Evolutionary conservation across 2,797 vertebrate genomes (phyloP), one percentile per base, ranked within the genome.

Genomic region (Vireo griseus): DNA sequence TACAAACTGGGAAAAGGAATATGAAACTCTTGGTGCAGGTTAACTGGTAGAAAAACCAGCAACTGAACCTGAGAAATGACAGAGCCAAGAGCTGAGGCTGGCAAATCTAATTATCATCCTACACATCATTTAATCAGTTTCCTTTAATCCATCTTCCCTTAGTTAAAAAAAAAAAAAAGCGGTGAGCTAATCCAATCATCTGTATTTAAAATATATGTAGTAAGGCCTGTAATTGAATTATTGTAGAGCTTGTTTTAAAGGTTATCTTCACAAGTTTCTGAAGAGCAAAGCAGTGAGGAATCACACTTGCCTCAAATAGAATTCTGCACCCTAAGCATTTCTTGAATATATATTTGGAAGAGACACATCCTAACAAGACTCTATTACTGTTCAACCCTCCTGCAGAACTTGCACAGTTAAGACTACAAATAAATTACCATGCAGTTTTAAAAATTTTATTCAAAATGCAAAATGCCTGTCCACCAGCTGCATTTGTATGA

Each of bases 171-270:
- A 35, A 35, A 35, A 59, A 63, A 51, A 73, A 5, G 16, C 35
- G 69, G 67, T 15, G 9, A 87, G 20, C 19, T 87, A 89, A 89
- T 89, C 48, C 61, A 86, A 91, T 78, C 31, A 89, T 35, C 42
- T 73, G 35, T 45, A 85, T 88, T 90, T 90, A 88, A 95, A 93
- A 80, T 37, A 79, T 48, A 89, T 9, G 28, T 83, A 76, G n/a
- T 75, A 81, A 86, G 69, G 44, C 6, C 44, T 4, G 4, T 74
- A 93, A 94, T 1, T 33, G 25, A 87, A 87, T 90, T 92, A 77
- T 16, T 86, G 66, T 44, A 57, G 42, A 85, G 29, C 74, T 89
- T 82, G 48, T 85, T 89, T 35, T 73, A 81, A 92, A 81, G 62
- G 77, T 85, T 94, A 81, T 77, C 39, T 79, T 92, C 26, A 3